Base-by-base conservation (phyloP, 2,888 invertebrate species). In the Caenorhabditis parvicauda region DNA sequence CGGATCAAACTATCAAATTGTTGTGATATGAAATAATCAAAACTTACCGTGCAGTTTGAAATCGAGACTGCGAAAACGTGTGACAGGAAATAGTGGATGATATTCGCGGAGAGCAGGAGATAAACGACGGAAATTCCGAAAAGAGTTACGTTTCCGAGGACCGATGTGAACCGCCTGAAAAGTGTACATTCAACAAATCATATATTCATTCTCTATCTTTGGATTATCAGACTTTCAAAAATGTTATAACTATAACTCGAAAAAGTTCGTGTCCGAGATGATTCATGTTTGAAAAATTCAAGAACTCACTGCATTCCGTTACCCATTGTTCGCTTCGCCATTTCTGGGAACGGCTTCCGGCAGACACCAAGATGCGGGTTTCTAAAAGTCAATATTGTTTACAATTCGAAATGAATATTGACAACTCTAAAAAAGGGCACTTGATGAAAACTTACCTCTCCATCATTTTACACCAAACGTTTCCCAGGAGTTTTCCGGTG, bases 321-420 rank as follows among this genome's bases (percentile, higher is more conserved):
- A 24, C 79, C 79, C 66, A 79, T 75, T 19, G 68, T 67, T 24
- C 76, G 29, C 29, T 69, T 74, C 12, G 79, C 79, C 75, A 79
- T 78, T 56, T 79, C 79, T 2, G 79, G 79, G 35, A 78, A 79
- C 22, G 79, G 79, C 54, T 80, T 79, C 35, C 78, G 61, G 56
- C 77, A 77, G 24, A 69, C 69, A 42, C 69, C 69, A 25, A 69
- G 53, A 27, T 69, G 69, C n/a, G 69, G 69, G 51, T 66, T 57
- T 24, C 67, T 61, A 29, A 9, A 59, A 47, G 19, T 14, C 41
- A 12, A 25, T 7, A n/a, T 47, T 49, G 14, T 12, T 12, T 32
- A 32, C 9, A 12, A 32, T 32, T 32, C 9, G 9, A 12, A 9
- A 32, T 12, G 14, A 32, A 32, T 12, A 32, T 32, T 32, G 9